Conservation (phyloP, 2,797 vertebrate genomes). For the Pseudomugil gertrudae region DNA sequence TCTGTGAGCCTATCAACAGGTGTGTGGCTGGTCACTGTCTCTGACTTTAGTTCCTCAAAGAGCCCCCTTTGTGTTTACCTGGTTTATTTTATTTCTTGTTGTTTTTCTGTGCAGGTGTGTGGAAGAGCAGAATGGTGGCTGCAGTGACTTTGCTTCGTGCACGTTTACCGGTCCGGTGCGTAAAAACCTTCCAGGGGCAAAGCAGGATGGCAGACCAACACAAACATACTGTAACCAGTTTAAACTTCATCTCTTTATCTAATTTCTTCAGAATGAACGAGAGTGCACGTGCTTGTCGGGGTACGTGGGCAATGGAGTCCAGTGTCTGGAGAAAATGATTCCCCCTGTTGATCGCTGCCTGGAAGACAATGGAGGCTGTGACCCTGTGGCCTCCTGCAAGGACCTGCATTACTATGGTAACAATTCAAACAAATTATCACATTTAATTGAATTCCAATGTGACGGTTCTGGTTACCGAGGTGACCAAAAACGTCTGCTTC, state of each 20-base stretch:
- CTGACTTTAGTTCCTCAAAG: neutral
- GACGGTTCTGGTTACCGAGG: neutral
- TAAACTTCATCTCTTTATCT: no score
- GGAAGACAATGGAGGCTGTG: constrained; percentile 86
- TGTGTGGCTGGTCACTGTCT: constrained; percentile 48
- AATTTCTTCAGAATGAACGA: constrained; percentile 83
- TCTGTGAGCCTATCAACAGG: constrained; percentile 87
- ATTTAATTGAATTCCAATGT: neutral
- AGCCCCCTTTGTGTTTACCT: neutral
- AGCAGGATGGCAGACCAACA: no score
- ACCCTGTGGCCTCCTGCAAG: constrained; percentile 85
- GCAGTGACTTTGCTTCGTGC: constrained; percentile 92
- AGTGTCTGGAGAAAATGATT: constrained; percentile 86
- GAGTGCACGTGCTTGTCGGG: constrained; percentile 87
- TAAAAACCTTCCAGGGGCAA: constrained; percentile 8
- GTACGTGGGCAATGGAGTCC: constrained; percentile 90
- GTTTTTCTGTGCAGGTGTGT: constrained; percentile 76
- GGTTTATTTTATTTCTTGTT: neutral
- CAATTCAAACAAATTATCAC: neutral
- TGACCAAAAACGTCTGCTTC: neutral
- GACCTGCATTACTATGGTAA: constrained; percentile 88
- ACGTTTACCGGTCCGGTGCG: constrained; percentile 91
- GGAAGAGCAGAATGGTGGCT: constrained; percentile 87
- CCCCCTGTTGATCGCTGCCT: constrained; percentile 90
- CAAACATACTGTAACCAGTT: no score